phyloP scores from a whole-genome alignment of 2,888 invertebrate species.

The Hypena proboscidalis region DNA sequence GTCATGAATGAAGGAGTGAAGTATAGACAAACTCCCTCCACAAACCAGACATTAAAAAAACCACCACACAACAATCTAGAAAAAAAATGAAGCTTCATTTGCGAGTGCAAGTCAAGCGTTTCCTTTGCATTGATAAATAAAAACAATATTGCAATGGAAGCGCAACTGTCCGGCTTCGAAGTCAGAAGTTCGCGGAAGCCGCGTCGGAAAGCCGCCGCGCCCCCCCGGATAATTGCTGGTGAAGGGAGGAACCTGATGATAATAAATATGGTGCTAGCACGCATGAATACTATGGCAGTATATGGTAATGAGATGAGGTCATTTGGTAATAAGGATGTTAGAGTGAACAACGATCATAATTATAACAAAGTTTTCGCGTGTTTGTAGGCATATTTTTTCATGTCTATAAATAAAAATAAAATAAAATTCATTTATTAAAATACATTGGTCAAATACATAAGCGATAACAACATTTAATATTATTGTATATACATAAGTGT shows the following conservation, averaged over 20 bases:
- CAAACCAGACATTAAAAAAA: constrained; percentile 18
- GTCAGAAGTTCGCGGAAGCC: constrained; percentile 50
- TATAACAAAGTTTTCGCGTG: too few species aligned
- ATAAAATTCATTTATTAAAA: too few species aligned
- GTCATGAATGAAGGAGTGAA: too few species aligned
- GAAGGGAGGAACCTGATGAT: constrained; percentile 29
- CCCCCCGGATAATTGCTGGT: constrained; percentile 25
- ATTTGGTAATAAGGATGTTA: constrained; percentile 1
- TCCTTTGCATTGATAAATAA: constrained; percentile 44
- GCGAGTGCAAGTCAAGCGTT: constrained; percentile 39
- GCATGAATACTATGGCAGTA: constrained; percentile 56
- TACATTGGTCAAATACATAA: too few species aligned
- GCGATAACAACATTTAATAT: too few species aligned
- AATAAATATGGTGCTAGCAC: constrained; percentile 66
- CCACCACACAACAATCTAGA: not conserved
- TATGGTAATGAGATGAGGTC: constrained; percentile 29
- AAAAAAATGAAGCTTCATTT: constrained; percentile 28
- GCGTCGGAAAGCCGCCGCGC: constrained; percentile 52
- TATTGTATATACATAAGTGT: too few species aligned
- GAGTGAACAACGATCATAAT: too few species aligned
- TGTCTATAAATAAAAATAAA: too few species aligned
- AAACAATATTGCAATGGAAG: constrained; percentile 41
- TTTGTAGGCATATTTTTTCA: too few species aligned
- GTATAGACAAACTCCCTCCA: too few species aligned
- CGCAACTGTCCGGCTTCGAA: constrained; percentile 35